Conservation (phyloP, 2,113 vertebrate species). For the Microcebus griseorufus region DNA sequence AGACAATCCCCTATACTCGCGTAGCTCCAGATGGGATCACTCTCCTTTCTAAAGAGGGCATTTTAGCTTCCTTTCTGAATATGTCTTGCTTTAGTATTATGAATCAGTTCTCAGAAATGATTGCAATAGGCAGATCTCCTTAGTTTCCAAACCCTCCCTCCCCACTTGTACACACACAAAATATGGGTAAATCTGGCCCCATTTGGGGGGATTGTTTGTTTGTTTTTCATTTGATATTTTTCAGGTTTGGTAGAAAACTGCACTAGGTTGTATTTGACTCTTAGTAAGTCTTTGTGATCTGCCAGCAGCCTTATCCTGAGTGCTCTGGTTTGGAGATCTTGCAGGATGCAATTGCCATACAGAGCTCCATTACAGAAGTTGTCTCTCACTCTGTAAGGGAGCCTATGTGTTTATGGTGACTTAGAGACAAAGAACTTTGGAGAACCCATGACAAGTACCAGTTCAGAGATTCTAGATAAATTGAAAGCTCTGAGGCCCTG, state of each 20-base stretch:
- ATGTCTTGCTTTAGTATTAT: background rate
- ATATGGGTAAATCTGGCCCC: background rate
- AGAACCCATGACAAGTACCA: background rate
- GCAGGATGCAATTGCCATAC: background rate
- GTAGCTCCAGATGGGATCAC: slow-evolving; percentile 29
- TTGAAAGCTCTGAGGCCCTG: background rate
- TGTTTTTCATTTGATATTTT: slow-evolving; percentile 33
- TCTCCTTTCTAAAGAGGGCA: slow-evolving; percentile 57
- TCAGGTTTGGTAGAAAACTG: background rate
- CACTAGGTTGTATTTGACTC: background rate
- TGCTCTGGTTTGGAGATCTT: background rate
- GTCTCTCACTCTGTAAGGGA: background rate
- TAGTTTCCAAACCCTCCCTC: slow-evolving; percentile 1
- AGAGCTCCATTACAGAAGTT: background rate
- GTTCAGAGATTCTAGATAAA: background rate
- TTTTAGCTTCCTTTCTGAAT: slow-evolving; percentile 16
- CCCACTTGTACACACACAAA: background rate
- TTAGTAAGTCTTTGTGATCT: background rate
- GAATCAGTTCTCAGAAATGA: background rate
- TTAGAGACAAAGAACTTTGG: background rate
- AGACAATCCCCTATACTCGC: slow-evolving; percentile 28
- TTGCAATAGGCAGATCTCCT: background rate
- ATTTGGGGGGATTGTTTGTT: background rate
- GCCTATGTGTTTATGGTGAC: background rate
- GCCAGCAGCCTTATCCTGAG: background rate